These are phyloP conservation scores for Polyploca ridens DNA, from an alignment of 2,888 invertebrate genomes.

Conservation along the genomic window DNA sequence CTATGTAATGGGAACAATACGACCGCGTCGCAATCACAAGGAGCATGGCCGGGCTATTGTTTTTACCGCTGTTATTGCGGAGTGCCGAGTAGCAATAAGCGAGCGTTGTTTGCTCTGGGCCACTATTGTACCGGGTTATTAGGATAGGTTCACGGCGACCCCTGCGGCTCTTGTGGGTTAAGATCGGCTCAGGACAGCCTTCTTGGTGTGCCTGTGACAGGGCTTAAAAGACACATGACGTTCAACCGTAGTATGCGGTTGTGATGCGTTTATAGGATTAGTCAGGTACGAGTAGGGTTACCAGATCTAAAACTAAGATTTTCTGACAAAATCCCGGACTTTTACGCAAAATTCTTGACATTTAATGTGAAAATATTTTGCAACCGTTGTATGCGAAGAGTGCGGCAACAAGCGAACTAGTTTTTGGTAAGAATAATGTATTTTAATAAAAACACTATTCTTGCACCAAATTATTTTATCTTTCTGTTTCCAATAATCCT, in stretches of 20 bases:
- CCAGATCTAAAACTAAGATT: too few species aligned
- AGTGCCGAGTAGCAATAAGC: conserved; percentile 78
- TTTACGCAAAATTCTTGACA: too few species aligned
- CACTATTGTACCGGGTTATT: conserved; percentile 78
- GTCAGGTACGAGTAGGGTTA: not conserved
- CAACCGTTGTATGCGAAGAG: too few species aligned
- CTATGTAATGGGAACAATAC: conserved; percentile 68
- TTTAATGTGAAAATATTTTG: too few species aligned
- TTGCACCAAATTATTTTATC: too few species aligned
- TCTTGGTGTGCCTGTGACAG: conserved; percentile 47
- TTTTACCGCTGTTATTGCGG: conserved; percentile 75
- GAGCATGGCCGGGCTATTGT: conserved; percentile 68
- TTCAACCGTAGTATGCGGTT: conserved; percentile 26
- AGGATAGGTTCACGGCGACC: conserved; percentile 64
- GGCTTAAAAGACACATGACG: conserved; percentile 37
- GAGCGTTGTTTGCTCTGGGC: conserved; percentile 72
- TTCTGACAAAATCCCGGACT: too few species aligned
- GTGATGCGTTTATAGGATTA: conserved; percentile 11
- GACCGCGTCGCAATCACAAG: conserved; percentile 66
- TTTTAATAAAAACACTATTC: too few species aligned
- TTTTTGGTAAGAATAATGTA: too few species aligned
- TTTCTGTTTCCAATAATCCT: too few species aligned
- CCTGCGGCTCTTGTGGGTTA: conserved; percentile 53
- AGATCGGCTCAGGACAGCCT: conserved; percentile 57
- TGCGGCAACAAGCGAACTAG: too few species aligned